Percentiles rank a stretch among this genome's conserved stretches.
These are phyloP conservation scores for Pogonus chalceus DNA, from an alignment of 1,140 invertebrate species.

Conservation along the genomic window DNA sequence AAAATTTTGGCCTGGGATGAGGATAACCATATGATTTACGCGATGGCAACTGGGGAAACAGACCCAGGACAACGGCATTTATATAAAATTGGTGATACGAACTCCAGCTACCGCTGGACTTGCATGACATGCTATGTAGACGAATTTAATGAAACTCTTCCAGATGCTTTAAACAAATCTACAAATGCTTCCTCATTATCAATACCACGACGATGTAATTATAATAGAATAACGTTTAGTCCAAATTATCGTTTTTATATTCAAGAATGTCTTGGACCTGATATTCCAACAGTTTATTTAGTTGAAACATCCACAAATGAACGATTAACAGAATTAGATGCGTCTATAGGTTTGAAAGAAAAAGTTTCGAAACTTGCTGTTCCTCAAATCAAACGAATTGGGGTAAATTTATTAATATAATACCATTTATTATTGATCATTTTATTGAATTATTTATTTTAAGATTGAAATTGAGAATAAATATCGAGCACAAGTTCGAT, in stretches of 20 bases:
- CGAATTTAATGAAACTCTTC: constrained; percentile 17
- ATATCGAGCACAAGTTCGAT: constrained; percentile 48
- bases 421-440: not conserved
- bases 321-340: constrained; percentile 46
- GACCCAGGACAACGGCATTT: constrained; percentile 61
- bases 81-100: constrained; percentile 46
- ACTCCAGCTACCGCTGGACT: constrained; percentile 35
- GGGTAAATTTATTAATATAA: constrained; percentile 27
- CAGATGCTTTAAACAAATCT: constrained; percentile 13
- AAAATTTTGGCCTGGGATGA: constrained; percentile 57
- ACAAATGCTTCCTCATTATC: constrained; percentile 25
- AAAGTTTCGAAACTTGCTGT: constrained; percentile 41
- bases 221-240: constrained; percentile 53
- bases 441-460: constrained; percentile 17
- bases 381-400: constrained; percentile 48
- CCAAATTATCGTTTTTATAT: constrained; percentile 46
- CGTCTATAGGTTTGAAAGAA: constrained; percentile 39
- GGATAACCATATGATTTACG: constrained; percentile 48
- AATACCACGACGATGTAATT: constrained; percentile 48
- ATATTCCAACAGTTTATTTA: constrained; percentile 51
- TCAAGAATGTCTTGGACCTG: constrained; percentile 63
- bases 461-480: constrained; percentile 40
- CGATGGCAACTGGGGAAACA: constrained; percentile 58
- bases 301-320: constrained; percentile 44
- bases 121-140: constrained; percentile 43